These are phyloP conservation scores for Entomyzon cyanotis DNA, from an alignment of 2,113 vertebrate species.

Conservation along the genomic window DNA sequence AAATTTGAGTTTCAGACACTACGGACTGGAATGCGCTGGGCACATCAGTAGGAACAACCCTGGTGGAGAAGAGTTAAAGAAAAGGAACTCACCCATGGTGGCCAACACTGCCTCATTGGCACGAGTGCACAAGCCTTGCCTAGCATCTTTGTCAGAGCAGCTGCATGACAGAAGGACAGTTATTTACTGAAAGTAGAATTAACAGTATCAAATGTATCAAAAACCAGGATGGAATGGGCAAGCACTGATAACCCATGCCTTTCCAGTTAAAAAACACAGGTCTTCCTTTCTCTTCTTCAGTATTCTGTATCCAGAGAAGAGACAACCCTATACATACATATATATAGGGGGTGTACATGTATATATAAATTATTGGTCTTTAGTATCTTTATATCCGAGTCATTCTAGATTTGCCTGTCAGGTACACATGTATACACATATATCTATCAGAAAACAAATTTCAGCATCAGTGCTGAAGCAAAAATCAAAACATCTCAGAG, in stretches of 20 bases:
- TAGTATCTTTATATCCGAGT: background rate
- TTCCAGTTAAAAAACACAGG: background rate
- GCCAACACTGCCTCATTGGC: constrained; percentile 76
- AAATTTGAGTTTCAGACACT: background rate
- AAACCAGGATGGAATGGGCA: background rate
- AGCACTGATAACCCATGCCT: background rate
- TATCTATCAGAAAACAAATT: background rate
- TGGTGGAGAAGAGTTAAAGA: background rate
- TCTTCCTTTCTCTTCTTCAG: background rate
- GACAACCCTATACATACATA: background rate
- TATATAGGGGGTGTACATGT: accelerated
- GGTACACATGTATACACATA: background rate
- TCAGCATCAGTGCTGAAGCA: background rate
- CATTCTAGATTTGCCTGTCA: background rate
- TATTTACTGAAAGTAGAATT: background rate
- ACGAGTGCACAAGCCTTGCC: constrained; percentile 67
- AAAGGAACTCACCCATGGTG: constrained; percentile 68
- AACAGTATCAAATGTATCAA: background rate
- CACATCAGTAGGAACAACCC: background rate
- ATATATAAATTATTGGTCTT: background rate
- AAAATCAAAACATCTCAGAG: background rate
- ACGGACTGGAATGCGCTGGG: background rate
- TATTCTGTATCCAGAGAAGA: background rate
- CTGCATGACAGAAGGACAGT: constrained; percentile 61
- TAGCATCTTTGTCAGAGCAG: constrained; percentile 77